Evolutionary conservation across 2,797 vertebrate species (phyloP).

Genomic region (Serranus cabrilla): DNA sequence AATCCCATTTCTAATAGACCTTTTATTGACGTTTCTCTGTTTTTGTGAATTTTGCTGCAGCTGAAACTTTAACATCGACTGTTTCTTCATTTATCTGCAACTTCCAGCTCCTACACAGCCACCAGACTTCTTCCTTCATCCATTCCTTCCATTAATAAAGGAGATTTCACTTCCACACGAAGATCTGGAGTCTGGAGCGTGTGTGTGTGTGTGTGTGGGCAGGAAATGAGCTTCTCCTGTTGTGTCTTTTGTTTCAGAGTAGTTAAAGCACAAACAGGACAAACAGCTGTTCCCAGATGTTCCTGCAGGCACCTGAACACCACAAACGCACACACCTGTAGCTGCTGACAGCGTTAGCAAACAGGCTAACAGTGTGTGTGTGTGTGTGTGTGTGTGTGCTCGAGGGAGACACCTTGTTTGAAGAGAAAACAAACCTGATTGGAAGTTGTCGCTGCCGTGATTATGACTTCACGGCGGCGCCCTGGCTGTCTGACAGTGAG

Average conservation of each 20-base stretch:
- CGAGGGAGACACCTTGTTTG: slow-evolving; percentile 50
- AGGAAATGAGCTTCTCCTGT: no score
- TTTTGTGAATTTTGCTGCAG: no score
- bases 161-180: no score
- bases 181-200: no score
- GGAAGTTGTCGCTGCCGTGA: slow-evolving; percentile 60
- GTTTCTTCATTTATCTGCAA: not conserved
- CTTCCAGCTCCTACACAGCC: not conserved
- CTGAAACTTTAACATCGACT: no score
- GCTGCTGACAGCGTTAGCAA: slow-evolving; percentile 55
- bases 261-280: not conserved
- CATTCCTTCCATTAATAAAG: no score
- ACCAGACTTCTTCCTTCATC: not conserved
- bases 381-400: slow-evolving; percentile 14
- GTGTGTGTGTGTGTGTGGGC: no score
- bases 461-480: slow-evolving; percentile 56
- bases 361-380: slow-evolving; percentile 39
- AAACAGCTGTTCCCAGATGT: not conserved
- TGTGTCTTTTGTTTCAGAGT: no score
- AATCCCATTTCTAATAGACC: no score
- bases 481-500: slow-evolving; percentile 61
- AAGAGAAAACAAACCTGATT: slow-evolving; percentile 66
- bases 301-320: slow-evolving; percentile 29
- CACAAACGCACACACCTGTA: slow-evolving; percentile 42
- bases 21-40: no score